Conservation (phyloP, 2,797 vertebrate genomes). For the Pteropus rufus region DNA sequence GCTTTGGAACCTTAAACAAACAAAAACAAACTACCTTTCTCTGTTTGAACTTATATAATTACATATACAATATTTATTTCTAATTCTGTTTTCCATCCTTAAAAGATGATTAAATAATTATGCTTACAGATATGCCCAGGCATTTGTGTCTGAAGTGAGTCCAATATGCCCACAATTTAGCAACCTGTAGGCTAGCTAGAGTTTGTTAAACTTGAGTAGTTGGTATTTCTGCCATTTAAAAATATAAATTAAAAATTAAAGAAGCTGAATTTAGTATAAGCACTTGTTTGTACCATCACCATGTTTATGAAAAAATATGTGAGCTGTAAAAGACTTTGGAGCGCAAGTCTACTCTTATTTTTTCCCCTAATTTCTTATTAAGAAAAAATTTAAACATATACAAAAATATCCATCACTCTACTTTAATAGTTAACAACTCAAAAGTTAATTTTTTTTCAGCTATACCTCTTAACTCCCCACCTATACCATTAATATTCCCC, state of each 20-base stretch:
- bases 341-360: neutral
- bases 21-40: neutral
- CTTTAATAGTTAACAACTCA: neutral
- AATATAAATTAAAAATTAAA: neutral
- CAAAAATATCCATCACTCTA: neutral
- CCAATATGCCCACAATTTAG: neutral
- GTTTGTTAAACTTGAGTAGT: neutral
- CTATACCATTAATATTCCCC: neutral
- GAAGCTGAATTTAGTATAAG: neutral
- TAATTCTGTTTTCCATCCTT: neutral
- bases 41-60: neutral
- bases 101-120: neutral
- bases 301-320: neutral
- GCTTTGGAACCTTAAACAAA: neutral
- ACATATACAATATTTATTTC: conserved; percentile 1
- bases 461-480: neutral
- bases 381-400: neutral
- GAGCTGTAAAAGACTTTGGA: neutral
- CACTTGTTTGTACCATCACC: neutral
- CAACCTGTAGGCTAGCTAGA: neutral
- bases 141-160: conserved; percentile 20
- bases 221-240: conserved; percentile 21
- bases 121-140: neutral
- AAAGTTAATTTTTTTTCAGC: neutral
- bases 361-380: neutral